Base-by-base conservation (phyloP, 2,113 vertebrate genomes). In the Lophochroa leadbeateri region DNA sequence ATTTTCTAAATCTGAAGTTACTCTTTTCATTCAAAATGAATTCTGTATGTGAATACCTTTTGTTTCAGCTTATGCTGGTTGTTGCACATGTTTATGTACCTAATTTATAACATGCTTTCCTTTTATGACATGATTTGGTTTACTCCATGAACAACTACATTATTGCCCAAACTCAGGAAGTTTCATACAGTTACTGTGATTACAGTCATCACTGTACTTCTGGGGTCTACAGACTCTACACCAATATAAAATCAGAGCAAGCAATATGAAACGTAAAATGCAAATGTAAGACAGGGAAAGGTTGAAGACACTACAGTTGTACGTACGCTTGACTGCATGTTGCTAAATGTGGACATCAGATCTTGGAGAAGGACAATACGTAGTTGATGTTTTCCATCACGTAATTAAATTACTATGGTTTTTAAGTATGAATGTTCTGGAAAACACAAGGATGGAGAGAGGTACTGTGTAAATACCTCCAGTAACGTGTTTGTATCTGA, bases 151-250 rank as follows among this genome's bases (percentile, higher is more conserved):
- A 46, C 57, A 75, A 4, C 57, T 28, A 5, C 18, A 0, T 69
- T 57, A 27, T 11, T 88, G 90, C 85, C 85, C 8, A 5, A 60
- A 86, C 88, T 96, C 96, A 94, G 95, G 95, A 94, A 71, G 90
- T 81, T 64, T 81, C 39, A 27, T 15, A 6, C 50, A 57, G 35
- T 76, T 85, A 46, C 94, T 96, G 84, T 87, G 82, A 82, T 63
- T 69, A 1, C 81, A 85, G 74, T 16, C 67, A 57, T n/a, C 52
- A 16, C 91, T 90, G 88, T 28, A 29, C 72, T 67, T 37, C 49
- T 46, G 18, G 55, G 41, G 3, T 20, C 0, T 57, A 15, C 43
- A 70, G 68, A 20, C 39, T 61, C 46, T 43, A 4, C 76, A 16
- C 64, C 70, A 57, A 23, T 39, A 25, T 9, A 5, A 55, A 29